Evolutionary conservation across 2,797 vertebrate genomes (phyloP).

Genomic region (Champsocephalus gunnari): DNA sequence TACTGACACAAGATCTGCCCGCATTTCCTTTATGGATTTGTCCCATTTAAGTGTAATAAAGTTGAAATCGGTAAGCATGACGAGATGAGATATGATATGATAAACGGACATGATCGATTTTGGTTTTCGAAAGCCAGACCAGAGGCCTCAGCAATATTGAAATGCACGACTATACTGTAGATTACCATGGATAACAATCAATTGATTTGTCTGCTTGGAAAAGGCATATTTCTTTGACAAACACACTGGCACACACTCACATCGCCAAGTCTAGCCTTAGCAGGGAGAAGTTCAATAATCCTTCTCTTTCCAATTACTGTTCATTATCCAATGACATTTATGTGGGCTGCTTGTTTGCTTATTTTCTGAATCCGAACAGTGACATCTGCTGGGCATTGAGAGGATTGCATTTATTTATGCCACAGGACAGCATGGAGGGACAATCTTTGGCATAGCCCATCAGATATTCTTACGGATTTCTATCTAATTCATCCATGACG

Average conservation of each 20-base stretch:
- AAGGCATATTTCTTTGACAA: background rate
- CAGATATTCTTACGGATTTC: background rate
- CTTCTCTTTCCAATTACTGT: constrained; percentile 16
- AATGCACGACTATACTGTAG: background rate
- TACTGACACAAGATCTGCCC: background rate
- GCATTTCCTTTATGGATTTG: constrained; percentile 13
- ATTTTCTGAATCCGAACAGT: constrained; percentile 67
- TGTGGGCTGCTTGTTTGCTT: background rate
- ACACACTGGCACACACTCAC: background rate
- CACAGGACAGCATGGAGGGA: background rate
- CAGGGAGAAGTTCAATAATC: background rate
- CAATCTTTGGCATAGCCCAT: background rate
- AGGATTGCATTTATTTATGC: background rate
- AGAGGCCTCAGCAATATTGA: background rate
- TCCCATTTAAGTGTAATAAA: constrained; percentile 13
- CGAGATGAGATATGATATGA: constrained; percentile 1
- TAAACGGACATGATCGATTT: background rate
- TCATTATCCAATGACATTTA: background rate
- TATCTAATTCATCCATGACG: background rate
- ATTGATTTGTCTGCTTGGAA: background rate
- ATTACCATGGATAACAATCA: constrained; percentile 1
- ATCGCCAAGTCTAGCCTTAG: background rate
- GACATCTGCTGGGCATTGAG: constrained; percentile 73
- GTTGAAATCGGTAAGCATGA: constrained; percentile 8
- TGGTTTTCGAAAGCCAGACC: background rate